phyloP scores from a whole-genome alignment of 2,888 invertebrate species.

The Priocnemis perturbator region DNA sequence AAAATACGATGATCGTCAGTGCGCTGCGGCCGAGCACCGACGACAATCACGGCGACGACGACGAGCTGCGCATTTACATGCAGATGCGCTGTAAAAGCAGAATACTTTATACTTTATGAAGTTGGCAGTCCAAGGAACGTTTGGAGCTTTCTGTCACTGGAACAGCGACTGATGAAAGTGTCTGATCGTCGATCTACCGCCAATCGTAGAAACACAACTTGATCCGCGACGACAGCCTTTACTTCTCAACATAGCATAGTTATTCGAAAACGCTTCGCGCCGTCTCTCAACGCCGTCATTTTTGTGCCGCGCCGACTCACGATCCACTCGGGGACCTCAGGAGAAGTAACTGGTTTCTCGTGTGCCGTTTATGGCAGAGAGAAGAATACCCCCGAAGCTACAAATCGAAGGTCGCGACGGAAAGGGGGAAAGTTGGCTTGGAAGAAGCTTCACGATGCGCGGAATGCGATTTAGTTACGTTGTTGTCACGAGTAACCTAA shows the following conservation, averaged over 20 bases:
- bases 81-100: slow-evolving; percentile 43
- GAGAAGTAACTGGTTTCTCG: slow-evolving; percentile 50
- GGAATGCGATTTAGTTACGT: slow-evolving; percentile 53
- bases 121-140: slow-evolving; percentile 9
- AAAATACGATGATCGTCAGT: slow-evolving; percentile 55
- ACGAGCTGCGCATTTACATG: slow-evolving; percentile 36
- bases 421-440: slow-evolving; percentile 40
- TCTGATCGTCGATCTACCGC: not conserved
- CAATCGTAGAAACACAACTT: not conserved
- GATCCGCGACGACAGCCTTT: not conserved
- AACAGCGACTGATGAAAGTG: not conserved
- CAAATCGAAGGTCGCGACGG: slow-evolving; percentile 46
- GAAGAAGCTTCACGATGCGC: slow-evolving; percentile 44
- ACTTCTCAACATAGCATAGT: not conserved
- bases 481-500: slow-evolving; percentile 46
- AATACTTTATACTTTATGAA: slow-evolving; percentile 34
- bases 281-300: slow-evolving; percentile 13
- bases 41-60: slow-evolving; percentile 19
- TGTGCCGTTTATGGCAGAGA: slow-evolving; percentile 43
- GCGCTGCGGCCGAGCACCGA: slow-evolving; percentile 27
- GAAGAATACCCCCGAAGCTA: slow-evolving; percentile 43
- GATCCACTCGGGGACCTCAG: slow-evolving; percentile 20
- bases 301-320: slow-evolving; percentile 11
- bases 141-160: not conserved
- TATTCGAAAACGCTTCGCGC: slow-evolving; percentile 10